phyloP scores from a whole-genome alignment of 2,888 invertebrate genomes.

The Lasioglossum leucozonium region DNA sequence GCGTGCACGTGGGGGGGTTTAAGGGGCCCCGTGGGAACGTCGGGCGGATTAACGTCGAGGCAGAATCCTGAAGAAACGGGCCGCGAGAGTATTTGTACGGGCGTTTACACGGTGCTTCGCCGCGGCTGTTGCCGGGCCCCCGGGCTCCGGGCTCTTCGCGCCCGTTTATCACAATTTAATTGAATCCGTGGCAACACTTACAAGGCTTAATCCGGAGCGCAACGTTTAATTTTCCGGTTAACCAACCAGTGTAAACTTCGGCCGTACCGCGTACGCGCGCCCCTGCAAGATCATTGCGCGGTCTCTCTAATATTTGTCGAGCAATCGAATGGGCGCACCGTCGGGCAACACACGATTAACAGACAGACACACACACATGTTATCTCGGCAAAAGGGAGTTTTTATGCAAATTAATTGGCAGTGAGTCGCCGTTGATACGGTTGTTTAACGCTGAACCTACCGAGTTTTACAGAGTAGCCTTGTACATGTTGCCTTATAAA shows the following conservation, averaged over 20 bases:
- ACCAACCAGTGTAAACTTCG: conserved; percentile 59
- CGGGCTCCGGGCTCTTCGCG: conserved; percentile 18
- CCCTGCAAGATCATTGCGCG: conserved; percentile 40
- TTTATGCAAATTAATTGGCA: conserved; percentile 17
- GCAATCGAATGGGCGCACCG: conserved; percentile 33
- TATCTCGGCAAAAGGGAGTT: not conserved
- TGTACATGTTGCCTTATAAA: too few relatives aligned
- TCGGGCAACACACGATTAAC: not conserved
- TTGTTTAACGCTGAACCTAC: too few relatives aligned
- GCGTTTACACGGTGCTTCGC: conserved; percentile 28
- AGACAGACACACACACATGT: not conserved
- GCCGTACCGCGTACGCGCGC: conserved; percentile 24
- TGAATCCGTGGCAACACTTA: conserved; percentile 43
- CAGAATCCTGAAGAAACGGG: conserved; percentile 26
- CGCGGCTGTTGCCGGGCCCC: not conserved
- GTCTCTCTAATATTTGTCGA: conserved; percentile 56
- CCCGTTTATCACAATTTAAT: conserved; percentile 54
- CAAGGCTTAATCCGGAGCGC: conserved; percentile 47
- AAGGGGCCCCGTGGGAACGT: not conserved
- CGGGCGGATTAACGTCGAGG: conserved; percentile 15
- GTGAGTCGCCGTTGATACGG: too few relatives aligned
- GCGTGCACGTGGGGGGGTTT: not conserved
- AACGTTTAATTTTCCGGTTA: conserved; percentile 68
- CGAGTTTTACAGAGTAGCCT: too few relatives aligned
- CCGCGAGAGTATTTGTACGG: conserved; percentile 16